These are phyloP conservation scores for Anticlea derivata DNA, from an alignment of 2,888 invertebrate genomes.

Conservation along the genomic window DNA sequence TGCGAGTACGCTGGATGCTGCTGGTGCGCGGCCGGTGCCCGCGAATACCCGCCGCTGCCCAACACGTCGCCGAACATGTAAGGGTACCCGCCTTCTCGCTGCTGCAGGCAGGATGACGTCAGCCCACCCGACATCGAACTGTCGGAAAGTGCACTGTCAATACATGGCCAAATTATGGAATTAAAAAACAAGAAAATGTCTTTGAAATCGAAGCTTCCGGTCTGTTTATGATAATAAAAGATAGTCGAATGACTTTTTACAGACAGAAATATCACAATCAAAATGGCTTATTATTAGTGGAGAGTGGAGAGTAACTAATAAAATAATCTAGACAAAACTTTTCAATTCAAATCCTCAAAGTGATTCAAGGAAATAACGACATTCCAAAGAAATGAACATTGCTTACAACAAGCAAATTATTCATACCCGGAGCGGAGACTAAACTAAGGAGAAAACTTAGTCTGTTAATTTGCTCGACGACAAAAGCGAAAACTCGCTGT, in stretches of 20 bases:
- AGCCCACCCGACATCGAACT: constrained; percentile 95
- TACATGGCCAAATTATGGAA: constrained; percentile 8
- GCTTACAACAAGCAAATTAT: constrained; percentile 33
- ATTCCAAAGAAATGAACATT: constrained; percentile 36
- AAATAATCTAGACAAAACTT: too few relatives aligned
- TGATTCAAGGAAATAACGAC: not conserved
- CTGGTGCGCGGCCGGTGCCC: constrained; percentile 89
- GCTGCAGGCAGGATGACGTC: constrained; percentile 92
- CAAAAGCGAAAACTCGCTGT: constrained; percentile 73
- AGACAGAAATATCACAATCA: too few relatives aligned
- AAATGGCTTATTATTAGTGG: too few relatives aligned
- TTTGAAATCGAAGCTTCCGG: not conserved
- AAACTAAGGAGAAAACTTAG: constrained; percentile 57
- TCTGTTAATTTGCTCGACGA: constrained; percentile 71
- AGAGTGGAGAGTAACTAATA: too few relatives aligned
- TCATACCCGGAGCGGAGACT: constrained; percentile 33
- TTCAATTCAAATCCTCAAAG: too few relatives aligned
- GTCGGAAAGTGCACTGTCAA: constrained; percentile 53
- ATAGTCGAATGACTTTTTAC: too few relatives aligned
- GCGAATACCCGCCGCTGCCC: constrained; percentile 87
- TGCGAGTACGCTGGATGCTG: constrained; percentile 87
- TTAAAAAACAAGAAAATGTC: constrained; percentile 1
- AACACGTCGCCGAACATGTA: constrained; percentile 97
- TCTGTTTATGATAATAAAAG: not conserved
- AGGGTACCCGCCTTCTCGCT: constrained; percentile 91